Base-by-base conservation (phyloP, 2,888 invertebrate genomes). In the Sympetrum striolatum region DNA sequence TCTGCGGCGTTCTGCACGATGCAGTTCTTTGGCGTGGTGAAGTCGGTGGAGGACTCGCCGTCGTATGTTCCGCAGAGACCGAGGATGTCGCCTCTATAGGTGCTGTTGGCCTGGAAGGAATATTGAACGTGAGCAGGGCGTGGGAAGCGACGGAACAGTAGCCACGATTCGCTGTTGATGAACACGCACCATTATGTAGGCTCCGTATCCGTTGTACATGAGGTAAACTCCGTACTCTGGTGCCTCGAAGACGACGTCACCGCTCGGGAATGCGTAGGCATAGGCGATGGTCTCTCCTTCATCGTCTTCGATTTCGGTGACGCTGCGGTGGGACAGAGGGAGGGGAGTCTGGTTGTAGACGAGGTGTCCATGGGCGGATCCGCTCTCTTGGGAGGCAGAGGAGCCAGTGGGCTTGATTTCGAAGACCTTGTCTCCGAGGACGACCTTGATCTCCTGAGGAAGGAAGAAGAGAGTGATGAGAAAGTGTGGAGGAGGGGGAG, bases 41-140 rank as follows among this genome's bases (percentile, higher is more conserved):
- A 96, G 92, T 97, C 96, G 91, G 95, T 95, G 81, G 93, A 93
- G n/a, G 93, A 92, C 80, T 96, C 95, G 18, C 95, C 95, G 91
- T 95, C 95, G 94, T 95, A 96, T 92, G 94, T 94, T 15, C 97
- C 97, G 92, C 96, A 97, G 79, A 97, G 94, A 91, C 97, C 97
- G 91, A 95, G 94, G 48, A 95, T 94, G 81, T 95, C 94, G 91
- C 95, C 95, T 60, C 95, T 95, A 93, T 95, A 95, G 60, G 94
- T 93, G 73, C 93, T 93, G 91, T 93, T 90, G 92, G 92, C 93
- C 93, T 93, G 73, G 80, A 44, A 58, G 90, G 79, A 60, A n/a
- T 35, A 0, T 58, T 22, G 48, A 18, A 31, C 35, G 22, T 37
- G 60, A 18, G 86, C 37, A 18, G 37, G 35, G 22, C 14, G 15